phyloP scores from a whole-genome alignment of 2,113 vertebrate species.

The Lepus timidus region DNA sequence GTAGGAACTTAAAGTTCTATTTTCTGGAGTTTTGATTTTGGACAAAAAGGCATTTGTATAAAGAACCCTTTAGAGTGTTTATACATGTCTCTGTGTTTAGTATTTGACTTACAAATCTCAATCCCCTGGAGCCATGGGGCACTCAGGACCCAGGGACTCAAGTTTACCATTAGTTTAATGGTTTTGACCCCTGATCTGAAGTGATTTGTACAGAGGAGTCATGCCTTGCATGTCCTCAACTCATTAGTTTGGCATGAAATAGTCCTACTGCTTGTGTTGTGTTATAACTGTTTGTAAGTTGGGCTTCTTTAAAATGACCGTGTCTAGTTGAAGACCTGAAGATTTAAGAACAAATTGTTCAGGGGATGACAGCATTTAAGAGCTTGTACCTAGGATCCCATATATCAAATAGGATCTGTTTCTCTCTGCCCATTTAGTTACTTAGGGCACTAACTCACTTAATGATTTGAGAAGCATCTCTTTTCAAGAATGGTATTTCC shows the following conservation, averaged over 20 bases:
- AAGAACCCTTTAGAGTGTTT: conserved; percentile 61
- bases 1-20: conserved; percentile 14
- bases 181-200: conserved; percentile 58
- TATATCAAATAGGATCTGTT: neutral
- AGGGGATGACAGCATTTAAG: conserved; percentile 21
- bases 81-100: conserved; percentile 50
- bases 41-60: conserved; percentile 64
- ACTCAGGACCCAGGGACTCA: neutral
- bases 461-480: neutral
- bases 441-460: neutral
- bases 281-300: conserved; percentile 49
- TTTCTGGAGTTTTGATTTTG: conserved; percentile 61
- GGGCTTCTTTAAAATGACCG: conserved; percentile 50
- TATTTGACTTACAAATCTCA: conserved; percentile 63
- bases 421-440: conserved; percentile 25
- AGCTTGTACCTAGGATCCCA: neutral
- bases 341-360: conserved; percentile 35
- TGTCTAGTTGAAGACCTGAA: neutral
- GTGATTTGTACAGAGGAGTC: conserved; percentile 23
- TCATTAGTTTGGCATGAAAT: conserved; percentile 61
- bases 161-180: conserved; percentile 62
- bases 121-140: conserved; percentile 26
- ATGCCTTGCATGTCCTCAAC: conserved; percentile 47
- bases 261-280: conserved; percentile 40
- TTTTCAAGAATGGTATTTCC: conserved; percentile 10